Base-by-base conservation (phyloP, 2,888 invertebrate species). In the Aplocera efformata region DNA sequence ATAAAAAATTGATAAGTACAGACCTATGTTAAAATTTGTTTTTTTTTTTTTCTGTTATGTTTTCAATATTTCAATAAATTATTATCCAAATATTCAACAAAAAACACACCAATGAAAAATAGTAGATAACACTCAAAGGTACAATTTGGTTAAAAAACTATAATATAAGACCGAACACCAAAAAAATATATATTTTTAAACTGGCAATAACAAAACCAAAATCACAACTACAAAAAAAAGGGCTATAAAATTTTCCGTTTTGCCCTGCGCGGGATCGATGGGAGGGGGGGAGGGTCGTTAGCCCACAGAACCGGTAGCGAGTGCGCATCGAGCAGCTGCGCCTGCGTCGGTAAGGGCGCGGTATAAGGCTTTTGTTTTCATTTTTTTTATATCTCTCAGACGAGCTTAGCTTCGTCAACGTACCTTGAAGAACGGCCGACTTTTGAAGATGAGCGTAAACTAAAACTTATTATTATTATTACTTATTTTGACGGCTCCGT, bases 271-370 rank as follows among this genome's bases (percentile, higher is more conserved):
- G 53, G 60, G 63, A 72, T 70, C 72, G 71, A 65, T 66, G 58
- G 50, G 48, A 53, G 49, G 59, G 61, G 56, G 53, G 63, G 72
- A 63, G 71, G 69, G 76, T 80, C 80, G 80, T 82, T 74, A 80
- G 75, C 81, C 73, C 74, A 78, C 74, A 82, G 75, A 86, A 86
- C 86, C 85, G 86, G 86, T 86, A 86, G 86, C 85, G 71, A 69
- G 60, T 76, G 78, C 78, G 78, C 79, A 74, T 79, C 79, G 74
- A 58, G 78, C 85, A 85, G 85, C 85, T 85, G 85, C 84, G 83
- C 77, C 52, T 55, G 77, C 69, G 76, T 58, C 48, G 43, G 32
- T 76, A 63, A 77, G 53, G 78, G 41, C 33, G 53, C 32, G 67
- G 5, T 32, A 45, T 45, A 51, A 35, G 42, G 42, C 25, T 32